These are phyloP conservation scores for Neostethus bicornis DNA, from an alignment of 2,797 vertebrate species.

Conservation along the genomic window DNA sequence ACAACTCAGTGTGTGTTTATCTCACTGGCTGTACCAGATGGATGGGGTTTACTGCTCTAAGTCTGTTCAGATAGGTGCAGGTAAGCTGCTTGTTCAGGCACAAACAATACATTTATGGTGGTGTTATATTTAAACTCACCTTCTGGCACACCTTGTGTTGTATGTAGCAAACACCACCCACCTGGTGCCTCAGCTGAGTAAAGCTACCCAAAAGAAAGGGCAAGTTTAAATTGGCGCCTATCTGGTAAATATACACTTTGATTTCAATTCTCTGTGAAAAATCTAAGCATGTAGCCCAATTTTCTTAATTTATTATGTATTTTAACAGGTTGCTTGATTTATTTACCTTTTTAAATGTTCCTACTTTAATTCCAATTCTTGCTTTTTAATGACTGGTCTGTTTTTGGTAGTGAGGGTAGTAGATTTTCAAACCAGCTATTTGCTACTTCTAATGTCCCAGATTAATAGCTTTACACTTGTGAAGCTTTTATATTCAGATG, in stretches of 20 bases:
- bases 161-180: slow-evolving; percentile 44
- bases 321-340: no score
- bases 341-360: no score
- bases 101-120: slow-evolving; percentile 25
- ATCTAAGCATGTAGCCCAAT: slow-evolving; percentile 15
- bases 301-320: slow-evolving; percentile 26
- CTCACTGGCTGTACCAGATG: slow-evolving; percentile 50
- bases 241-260: slow-evolving; percentile 18
- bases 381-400: no score
- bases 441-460: background rate
- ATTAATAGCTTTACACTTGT: background rate
- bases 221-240: slow-evolving; percentile 10
- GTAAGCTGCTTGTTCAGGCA: slow-evolving; percentile 34
- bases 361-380: no score
- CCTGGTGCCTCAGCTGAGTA: slow-evolving; percentile 39
- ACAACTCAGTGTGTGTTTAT: slow-evolving; percentile 53
- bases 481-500: slow-evolving; percentile 14
- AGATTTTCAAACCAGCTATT: no score
- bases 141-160: slow-evolving; percentile 22
- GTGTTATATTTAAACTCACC: slow-evolving; percentile 36
- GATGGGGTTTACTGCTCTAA: slow-evolving; percentile 51
- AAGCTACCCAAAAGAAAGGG: slow-evolving; percentile 23
- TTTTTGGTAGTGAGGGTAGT: no score
- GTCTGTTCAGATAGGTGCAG: slow-evolving; percentile 41
- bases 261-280: slow-evolving; percentile 29